Conservation (phyloP, 2,113 vertebrate species). For the Entosphenus tridentatus region DNA sequence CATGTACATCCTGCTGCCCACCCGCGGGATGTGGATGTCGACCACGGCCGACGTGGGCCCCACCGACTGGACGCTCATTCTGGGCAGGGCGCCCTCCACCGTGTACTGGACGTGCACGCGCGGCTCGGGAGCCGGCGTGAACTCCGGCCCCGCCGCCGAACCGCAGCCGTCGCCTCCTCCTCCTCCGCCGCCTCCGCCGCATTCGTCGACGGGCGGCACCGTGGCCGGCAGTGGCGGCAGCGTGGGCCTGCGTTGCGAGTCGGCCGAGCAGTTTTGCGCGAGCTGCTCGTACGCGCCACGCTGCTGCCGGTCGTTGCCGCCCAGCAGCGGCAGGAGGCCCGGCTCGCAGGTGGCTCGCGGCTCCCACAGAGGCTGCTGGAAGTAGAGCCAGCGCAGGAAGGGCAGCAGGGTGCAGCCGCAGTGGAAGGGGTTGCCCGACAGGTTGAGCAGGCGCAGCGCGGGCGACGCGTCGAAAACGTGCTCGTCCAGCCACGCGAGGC, state of each 20-base stretch:
- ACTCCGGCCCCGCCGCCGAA: conserved; percentile 53
- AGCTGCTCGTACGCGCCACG: conserved; percentile 71
- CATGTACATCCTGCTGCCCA: conserved; percentile 87
- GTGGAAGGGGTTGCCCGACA: conserved; percentile 86
- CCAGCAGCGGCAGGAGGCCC: too few species aligned
- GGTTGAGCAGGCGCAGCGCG: conserved; percentile 65
- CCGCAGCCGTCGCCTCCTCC: conserved; percentile 39
- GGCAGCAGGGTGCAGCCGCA: conserved; percentile 71
- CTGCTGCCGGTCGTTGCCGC: conserved; percentile 50
- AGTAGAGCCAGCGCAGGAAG: conserved; percentile 60
- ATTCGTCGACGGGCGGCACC: conserved; percentile 40
- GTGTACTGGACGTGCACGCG: conserved; percentile 37
- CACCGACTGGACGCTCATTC: conserved; percentile 56
- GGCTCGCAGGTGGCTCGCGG: too few species aligned
- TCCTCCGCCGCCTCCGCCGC: conserved; percentile 36
- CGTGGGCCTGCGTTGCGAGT: conserved; percentile 19
- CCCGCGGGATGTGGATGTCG: conserved; percentile 62
- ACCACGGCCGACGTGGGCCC: conserved; percentile 46
- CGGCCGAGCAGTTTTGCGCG: conserved; percentile 57
- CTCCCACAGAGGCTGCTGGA: too few species aligned
- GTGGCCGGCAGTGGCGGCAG: conserved; percentile 31
- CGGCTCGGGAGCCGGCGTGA: conserved; percentile 42
- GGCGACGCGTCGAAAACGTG: conserved; percentile 52
- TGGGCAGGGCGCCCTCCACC: conserved; percentile 37
- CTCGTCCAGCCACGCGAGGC: conserved; percentile 57